A percentile compares a stretch with the other conserved stretches of the same genome.
phyloP scores from a whole-genome alignment of 2,888 invertebrate species.

The Zaprionus lineosus region DNA sequence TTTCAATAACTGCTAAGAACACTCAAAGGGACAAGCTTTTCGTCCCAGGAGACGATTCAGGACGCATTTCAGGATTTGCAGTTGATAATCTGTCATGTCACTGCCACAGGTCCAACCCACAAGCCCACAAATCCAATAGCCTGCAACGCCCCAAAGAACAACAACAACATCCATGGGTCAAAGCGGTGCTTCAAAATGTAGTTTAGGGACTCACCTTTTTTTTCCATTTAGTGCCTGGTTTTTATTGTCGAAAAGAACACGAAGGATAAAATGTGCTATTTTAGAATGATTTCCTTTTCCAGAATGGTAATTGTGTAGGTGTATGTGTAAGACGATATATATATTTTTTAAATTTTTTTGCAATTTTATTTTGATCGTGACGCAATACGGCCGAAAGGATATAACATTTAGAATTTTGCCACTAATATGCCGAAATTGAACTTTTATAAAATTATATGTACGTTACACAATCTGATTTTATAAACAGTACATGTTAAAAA shows the following conservation, averaged over 20 bases:
- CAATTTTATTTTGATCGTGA: constrained; percentile 54
- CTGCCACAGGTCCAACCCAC: constrained; percentile 3
- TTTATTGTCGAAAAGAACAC: constrained; percentile 43
- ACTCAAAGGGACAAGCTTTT: constrained; percentile 50
- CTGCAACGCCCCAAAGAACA: neutral
- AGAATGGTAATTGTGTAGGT: constrained; percentile 21
- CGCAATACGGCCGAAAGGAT: constrained; percentile 66
- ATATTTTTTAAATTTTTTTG: constrained; percentile 30
- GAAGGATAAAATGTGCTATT: constrained; percentile 30
- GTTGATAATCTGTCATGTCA: constrained; percentile 60
- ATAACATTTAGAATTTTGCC: constrained; percentile 72
- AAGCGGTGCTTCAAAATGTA: neutral
- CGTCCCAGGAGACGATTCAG: constrained; percentile 6
- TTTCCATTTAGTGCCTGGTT: constrained; percentile 4
- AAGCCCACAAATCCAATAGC: neutral
- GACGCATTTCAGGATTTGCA: constrained; percentile 8
- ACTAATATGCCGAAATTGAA: constrained; percentile 67
- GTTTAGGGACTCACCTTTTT: neutral
- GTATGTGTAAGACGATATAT: constrained; percentile 4
- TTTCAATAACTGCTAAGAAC: constrained; percentile 72
- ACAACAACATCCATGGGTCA: neutral
- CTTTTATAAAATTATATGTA: constrained; percentile 70
- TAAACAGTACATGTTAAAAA: constrained; percentile 62
- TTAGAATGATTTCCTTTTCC: constrained; percentile 49
- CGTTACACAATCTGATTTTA: constrained; percentile 71